Evolutionary conservation across 2,113 vertebrate genomes (phyloP).

Genomic region (Noctilio leporinus): DNA sequence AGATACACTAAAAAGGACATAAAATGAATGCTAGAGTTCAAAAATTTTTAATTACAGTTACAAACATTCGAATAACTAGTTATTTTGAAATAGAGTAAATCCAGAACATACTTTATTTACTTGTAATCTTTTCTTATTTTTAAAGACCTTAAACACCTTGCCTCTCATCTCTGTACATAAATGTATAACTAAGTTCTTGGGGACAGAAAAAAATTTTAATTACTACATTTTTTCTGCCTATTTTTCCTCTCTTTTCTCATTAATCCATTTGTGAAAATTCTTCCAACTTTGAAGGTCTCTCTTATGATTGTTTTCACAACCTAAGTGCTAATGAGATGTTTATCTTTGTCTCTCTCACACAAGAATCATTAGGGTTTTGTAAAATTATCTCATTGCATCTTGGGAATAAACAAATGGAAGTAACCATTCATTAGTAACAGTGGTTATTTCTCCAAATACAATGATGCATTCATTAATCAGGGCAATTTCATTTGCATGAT

Average conservation of each 20-base stretch:
- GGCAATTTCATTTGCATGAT: not conserved
- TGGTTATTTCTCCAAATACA: not conserved
- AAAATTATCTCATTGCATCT: not conserved
- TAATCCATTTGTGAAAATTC: not conserved
- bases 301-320: constrained; percentile 13
- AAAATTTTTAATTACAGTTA: not conserved
- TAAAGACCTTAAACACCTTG: not conserved
- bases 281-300: not conserved
- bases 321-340: not conserved
- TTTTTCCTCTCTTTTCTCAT: not conserved
- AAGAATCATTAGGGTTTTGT: not conserved
- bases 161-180: not conserved
- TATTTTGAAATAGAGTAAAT: not conserved
- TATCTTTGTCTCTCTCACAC: not conserved
- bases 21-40: not conserved
- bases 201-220: not conserved
- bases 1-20: not conserved
- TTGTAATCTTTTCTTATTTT: not conserved
- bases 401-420: not conserved
- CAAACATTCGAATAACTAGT: not conserved
- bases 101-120: not conserved
- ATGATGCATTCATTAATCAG: not conserved
- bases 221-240: not conserved
- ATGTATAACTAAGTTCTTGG: not conserved
- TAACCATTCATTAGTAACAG: not conserved